Conservation (phyloP, 1,140 invertebrate species). For the Bombus huntii region DNA sequence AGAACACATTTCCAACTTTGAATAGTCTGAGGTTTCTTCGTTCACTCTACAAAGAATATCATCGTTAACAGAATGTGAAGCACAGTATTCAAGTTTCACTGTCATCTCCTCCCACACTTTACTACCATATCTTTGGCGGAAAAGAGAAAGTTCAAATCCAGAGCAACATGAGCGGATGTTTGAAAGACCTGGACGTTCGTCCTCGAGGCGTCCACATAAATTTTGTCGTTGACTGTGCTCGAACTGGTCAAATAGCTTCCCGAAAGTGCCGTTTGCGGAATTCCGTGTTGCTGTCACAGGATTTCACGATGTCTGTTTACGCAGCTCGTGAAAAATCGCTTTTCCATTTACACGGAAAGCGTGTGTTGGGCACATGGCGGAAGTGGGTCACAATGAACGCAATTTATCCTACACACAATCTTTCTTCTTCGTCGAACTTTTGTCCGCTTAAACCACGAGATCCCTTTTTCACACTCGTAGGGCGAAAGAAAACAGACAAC, state of each 20-base stretch:
- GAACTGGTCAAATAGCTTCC: background rate
- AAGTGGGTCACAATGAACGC: slow-evolving; percentile 27
- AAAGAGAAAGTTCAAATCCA: background rate
- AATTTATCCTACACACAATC: background rate
- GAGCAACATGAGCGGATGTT: background rate
- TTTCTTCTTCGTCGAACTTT: background rate
- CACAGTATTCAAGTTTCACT: too few species aligned
- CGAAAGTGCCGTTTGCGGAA: slow-evolving; percentile 23
- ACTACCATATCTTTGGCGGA: background rate
- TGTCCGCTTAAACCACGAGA: background rate
- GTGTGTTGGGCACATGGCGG: slow-evolving; percentile 55
- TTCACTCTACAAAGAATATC: too few species aligned
- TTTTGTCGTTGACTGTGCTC: slow-evolving; percentile 3
- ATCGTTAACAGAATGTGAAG: too few species aligned
- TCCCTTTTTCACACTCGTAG: background rate
- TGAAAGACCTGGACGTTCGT: background rate
- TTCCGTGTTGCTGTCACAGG: background rate
- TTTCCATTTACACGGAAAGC: slow-evolving; percentile 23
- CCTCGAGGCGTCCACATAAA: slow-evolving; percentile 37
- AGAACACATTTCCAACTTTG: too few species aligned
- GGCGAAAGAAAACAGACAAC: background rate
- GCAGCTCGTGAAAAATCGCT: slow-evolving; percentile 53
- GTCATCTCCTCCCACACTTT: background rate
- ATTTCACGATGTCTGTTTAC: slow-evolving; percentile 44
- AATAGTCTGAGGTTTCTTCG: too few species aligned